Evolutionary conservation across 2,797 vertebrate genomes (phyloP), one percentile per base, ranked within the genome.

Genomic region (Dromococcyx pavoninus): DNA sequence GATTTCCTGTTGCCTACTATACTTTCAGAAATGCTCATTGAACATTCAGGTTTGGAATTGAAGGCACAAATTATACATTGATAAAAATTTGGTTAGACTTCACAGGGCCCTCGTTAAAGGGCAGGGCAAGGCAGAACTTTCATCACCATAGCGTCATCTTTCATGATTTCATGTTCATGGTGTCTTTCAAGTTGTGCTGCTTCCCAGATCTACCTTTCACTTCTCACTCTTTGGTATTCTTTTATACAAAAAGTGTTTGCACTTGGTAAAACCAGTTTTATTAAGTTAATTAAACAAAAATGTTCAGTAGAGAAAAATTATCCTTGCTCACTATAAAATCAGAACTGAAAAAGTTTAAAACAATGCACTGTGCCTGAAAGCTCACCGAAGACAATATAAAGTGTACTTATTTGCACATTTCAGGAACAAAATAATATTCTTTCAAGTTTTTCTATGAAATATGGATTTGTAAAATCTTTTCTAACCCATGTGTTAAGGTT

Each of bases 101-200:
- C 46, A 8, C 11, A 51, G 2, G 10, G 10, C 5, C 25, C 7
- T 35, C 22, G 4, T 14, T 1, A 1, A 65, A 37, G 2, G 22
- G 12, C 13, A 23, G 30, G 27, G 5, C 13, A 48, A 18, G 27
- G 51, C 53, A 54, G 2, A 44, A 9, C 10, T 62, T 78, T 35
- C 16, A 1, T 35, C 13, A 53, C 30, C 28, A 17, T 24, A 72
- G 11, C 3, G 50, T 37, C 18, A 15, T 66, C 50, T 62, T 85
- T 88, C 28, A 33, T 2, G 0, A 46, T 58, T 72, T 79, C 5
- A 7, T 69, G 5, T 69, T 91, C 27, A 30, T 16, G 7, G 1
- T 27, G 21, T 57, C 75, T 69, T 82, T 88, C n/a, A 65, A 50
- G 35, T 9, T 1, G 1, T 30, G 18, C 19, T 60, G 17, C 21